These are phyloP conservation scores for Cygnus atratus DNA, from an alignment of 2,113 vertebrate genomes.

Conservation along the genomic window DNA sequence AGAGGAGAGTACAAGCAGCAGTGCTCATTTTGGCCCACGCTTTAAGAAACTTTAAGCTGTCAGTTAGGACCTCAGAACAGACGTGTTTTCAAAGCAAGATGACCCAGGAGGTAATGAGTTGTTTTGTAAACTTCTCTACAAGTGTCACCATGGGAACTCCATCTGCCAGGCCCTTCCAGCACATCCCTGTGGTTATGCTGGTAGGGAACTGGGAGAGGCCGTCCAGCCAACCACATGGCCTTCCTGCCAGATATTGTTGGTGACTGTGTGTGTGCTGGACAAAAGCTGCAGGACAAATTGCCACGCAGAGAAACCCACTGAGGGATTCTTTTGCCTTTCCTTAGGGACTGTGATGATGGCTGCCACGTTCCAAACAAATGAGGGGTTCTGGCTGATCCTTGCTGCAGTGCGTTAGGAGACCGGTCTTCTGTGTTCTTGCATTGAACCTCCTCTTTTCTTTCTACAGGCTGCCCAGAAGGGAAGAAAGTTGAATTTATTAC, in stretches of 20 bases:
- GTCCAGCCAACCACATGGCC: neutral
- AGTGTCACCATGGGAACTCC: conserved; percentile 31
- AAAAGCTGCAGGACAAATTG: conserved; percentile 40
- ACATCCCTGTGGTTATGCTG: conserved; percentile 16
- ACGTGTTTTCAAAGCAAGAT: neutral
- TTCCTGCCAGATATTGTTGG: conserved; percentile 44
- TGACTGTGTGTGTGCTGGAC: conserved; percentile 23
- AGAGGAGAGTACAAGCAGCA: neutral
- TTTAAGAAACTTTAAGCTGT: neutral
- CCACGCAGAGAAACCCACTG: neutral
- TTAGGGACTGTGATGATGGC: neutral
- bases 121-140: conserved; percentile 33
- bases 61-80: neutral
- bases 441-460: conserved; percentile 32
- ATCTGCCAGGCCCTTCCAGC: neutral
- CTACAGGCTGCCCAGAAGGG: conserved; percentile 92
- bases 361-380: neutral
- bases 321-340: conserved; percentile 13
- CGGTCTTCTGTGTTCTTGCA: neutral
- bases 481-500: conserved; percentile 99
- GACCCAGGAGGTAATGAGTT: conserved; percentile 13
- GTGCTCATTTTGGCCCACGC: neutral
- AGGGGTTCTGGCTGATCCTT: neutral
- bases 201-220: conserved; percentile 13
- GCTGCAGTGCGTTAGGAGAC: neutral